Base-by-base conservation (phyloP, 2,797 vertebrate genomes). In the Iguana delicatissima region DNA sequence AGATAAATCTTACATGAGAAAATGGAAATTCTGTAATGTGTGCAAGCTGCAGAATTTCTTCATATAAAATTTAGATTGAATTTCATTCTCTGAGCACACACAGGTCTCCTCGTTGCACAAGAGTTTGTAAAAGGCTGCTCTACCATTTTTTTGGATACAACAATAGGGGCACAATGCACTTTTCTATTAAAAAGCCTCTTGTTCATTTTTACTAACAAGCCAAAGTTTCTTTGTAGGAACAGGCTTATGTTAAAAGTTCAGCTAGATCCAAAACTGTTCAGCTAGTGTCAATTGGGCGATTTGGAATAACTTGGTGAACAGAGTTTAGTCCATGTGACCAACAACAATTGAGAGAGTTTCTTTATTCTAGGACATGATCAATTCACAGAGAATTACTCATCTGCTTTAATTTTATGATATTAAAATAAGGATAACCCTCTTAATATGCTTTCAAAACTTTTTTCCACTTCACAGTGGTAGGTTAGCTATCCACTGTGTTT, bases 341-440 rank as follows among this genome's bases (percentile, higher is more conserved):
- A 86, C 0, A 92, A 20, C 35, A 89, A 4, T 10, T 73, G 88
- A 74, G 42, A 80, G 88, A 88, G 52, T 24, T 85, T 12, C 32
- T 89, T 85, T 32, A 20, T 83, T 87, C 62, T 32, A 87, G 12
- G 24, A 35, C 26, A n/a, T 67, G 50, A 91, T 3, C 29, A 80
- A 55, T 87, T 14, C 82, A 81, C 59, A 13, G 86, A 93, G 91
- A 88, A 24, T 0, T 87, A 55, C n/a, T 72, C 91, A 20, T 55
- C 8, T 76, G 5, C 16, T 32, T 84, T 22, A n/a, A 18, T 74
- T 74, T 73, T 52, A 46, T 1, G 38, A 62, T 86, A 84, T 10
- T 89, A 84, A 84, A 59, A 57, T 82, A 82, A 91, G 73, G 24
- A 80, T 29, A 0, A 0, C 62, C 76, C 91, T 29, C 0, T 0